A percentile compares a stretch with the other conserved stretches of the same genome.
These are phyloP conservation scores for Heliconius hermathena DNA, from an alignment of 1,140 invertebrate species.

Conservation along the genomic window DNA sequence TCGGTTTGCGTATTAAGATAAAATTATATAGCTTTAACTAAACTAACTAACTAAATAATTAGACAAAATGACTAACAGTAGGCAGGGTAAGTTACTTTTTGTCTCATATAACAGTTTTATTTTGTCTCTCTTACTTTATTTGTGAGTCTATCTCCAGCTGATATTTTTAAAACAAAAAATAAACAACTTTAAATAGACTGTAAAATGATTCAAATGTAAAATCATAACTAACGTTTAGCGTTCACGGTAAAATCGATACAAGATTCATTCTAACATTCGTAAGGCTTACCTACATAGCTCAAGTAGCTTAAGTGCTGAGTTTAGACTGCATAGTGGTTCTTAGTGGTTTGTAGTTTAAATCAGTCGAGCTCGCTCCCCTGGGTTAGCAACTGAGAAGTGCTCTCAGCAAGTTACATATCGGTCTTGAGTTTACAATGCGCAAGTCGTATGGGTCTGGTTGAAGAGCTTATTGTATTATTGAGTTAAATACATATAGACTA, in stretches of 20 bases:
- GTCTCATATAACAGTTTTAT: no score
- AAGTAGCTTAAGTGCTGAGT: conserved; percentile 2
- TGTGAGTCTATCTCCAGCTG: no score
- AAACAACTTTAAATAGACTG: no score
- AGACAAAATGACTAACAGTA: no score
- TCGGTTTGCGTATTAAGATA: no score
- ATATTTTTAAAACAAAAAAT: no score
- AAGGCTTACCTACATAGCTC: background rate
- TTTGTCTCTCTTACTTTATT: no score
- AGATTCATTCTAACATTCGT: conserved; percentile 3
- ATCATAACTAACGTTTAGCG: background rate
- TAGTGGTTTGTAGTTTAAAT: conserved; percentile 13
- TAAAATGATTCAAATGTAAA: background rate
- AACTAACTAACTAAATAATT: no score
- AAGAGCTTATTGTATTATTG: background rate
- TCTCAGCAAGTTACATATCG: conserved; percentile 12
- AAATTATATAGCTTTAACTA: no score
- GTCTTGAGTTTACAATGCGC: conserved; percentile 19
- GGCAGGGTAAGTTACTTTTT: no score
- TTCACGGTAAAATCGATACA: background rate
- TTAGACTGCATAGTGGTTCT: background rate
- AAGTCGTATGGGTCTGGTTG: background rate
- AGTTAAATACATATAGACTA: no score
- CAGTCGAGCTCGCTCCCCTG: conserved; percentile 12
- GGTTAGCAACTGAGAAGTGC: conserved; percentile 19